phyloP scores from a whole-genome alignment of 2,113 vertebrate species.

The Erythrocebus patas region DNA sequence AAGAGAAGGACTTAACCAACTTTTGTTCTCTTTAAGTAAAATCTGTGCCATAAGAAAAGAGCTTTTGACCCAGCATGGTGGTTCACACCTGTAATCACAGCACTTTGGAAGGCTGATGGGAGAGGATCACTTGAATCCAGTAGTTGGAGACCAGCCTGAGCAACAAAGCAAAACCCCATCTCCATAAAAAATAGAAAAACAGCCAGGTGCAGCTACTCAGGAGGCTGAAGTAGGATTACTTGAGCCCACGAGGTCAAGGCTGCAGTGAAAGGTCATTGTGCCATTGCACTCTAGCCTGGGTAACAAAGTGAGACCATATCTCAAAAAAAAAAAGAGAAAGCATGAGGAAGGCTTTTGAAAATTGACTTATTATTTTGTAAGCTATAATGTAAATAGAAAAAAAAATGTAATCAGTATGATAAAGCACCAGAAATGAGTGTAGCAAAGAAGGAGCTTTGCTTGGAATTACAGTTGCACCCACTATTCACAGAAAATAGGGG shows the following conservation, averaged over 20 bases:
- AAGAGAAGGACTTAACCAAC: not conserved
- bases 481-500: not conserved
- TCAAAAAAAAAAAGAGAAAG: not conserved
- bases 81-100: no score
- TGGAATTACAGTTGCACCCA: not conserved
- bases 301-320: no score
- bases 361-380: not conserved
- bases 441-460: not conserved
- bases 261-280: no score
- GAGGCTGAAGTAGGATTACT: no score
- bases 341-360: not conserved
- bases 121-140: no score
- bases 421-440: not conserved
- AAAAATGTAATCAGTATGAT: not conserved
- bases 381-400: not conserved
- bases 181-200: no score
- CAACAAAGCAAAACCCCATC: no score
- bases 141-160: no score
- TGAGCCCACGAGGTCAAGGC: no score
- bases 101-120: no score
- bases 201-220: no score
- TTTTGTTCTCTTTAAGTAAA: slow-evolving; percentile 5
- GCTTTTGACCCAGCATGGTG: not conserved
- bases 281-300: no score
- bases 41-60: not conserved